Conservation (phyloP, 2,888 invertebrate genomes). For the Cotesia congregata region DNA sequence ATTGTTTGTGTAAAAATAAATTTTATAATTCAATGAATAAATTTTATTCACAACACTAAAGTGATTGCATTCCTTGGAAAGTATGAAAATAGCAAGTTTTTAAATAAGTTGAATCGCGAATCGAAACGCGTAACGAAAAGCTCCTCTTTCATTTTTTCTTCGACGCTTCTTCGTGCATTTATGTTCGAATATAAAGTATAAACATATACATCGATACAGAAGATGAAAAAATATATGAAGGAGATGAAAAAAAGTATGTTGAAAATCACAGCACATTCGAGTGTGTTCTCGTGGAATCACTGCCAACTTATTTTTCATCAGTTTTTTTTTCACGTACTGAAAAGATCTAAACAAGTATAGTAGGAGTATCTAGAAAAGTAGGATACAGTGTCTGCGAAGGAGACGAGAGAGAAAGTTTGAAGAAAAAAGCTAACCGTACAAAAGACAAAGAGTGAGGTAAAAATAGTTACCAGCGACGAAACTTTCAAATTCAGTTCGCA, state of each 20-base stretch:
- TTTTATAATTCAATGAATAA: neutral
- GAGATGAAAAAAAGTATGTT: neutral
- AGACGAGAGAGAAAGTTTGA: neutral
- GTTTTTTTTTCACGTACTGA: constrained; percentile 20
- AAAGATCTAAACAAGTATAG: constrained; percentile 15
- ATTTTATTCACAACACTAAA: neutral
- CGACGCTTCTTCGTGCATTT: neutral
- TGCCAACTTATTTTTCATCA: constrained; percentile 35
- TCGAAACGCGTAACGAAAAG: constrained; percentile 1
- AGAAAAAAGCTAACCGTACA: constrained; percentile 3
- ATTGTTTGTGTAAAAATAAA: neutral
- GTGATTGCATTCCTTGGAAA: neutral
- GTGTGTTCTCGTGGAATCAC: constrained; percentile 37
- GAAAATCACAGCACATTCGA: constrained; percentile 40
- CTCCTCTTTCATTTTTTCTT: neutral
- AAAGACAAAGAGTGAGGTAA: constrained; percentile 20
- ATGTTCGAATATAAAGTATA: neutral
- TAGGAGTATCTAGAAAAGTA: constrained; percentile 8
- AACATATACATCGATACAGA: neutral
- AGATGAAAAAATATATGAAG: neutral
- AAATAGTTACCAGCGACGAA: constrained; percentile 23
- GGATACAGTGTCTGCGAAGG: neutral
- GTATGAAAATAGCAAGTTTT: neutral
- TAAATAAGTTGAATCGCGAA: neutral
- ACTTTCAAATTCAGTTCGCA: constrained; percentile 38